Evolutionary conservation across 2,113 vertebrate genomes (phyloP), one percentile per base, ranked within the genome.

Genomic region (Ictalurus furcatus): DNA sequence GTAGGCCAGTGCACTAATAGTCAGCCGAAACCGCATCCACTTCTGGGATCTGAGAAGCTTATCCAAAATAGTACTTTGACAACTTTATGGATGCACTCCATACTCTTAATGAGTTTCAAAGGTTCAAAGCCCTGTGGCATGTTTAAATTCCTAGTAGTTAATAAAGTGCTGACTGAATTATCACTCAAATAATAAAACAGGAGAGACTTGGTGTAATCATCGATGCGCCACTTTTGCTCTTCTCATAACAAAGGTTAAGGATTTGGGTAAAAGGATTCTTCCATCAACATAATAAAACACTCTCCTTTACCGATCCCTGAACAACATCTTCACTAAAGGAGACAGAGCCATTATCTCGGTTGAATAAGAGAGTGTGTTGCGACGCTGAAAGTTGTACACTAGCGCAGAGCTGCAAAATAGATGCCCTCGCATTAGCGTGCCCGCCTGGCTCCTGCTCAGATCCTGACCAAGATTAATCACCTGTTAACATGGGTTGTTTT

Each of bases 381-480:
- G 4, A 82, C 25, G 44, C 78, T 89, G 86, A 88, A 86, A 86
- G 85, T 87, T 81, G 40, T 86, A 89, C 76, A 73, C 67, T 61
- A 88, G 85, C 52, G 40, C 85, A 86, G 87, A 90, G 73, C 89
- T 83, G 91, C 88, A 56, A 91, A 90, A 89, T 89, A 90, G 84
- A 88, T 86, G 84, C 85, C 87, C 69, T 88, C 88, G 52, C 87
- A 88, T 88, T 90, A 86, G 84, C 65, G 86, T 59, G 61, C 67
- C 21, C 19, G 73, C 56, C 90, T 89, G 85, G 85, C 91, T 83
- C 87, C 78, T 63, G 80, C 88, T 86, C 61, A 80, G 80, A 86
- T 87, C 88, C 74, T 65, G 8, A 28, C 73, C 25, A 59, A 89
- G 90, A 92, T 92, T 89, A 92, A 93, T 92, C 86, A 91, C 92